These are phyloP conservation scores for Propithecus deckenii DNA, from an alignment of 2,797 vertebrate genomes.

Conservation along the genomic window DNA sequence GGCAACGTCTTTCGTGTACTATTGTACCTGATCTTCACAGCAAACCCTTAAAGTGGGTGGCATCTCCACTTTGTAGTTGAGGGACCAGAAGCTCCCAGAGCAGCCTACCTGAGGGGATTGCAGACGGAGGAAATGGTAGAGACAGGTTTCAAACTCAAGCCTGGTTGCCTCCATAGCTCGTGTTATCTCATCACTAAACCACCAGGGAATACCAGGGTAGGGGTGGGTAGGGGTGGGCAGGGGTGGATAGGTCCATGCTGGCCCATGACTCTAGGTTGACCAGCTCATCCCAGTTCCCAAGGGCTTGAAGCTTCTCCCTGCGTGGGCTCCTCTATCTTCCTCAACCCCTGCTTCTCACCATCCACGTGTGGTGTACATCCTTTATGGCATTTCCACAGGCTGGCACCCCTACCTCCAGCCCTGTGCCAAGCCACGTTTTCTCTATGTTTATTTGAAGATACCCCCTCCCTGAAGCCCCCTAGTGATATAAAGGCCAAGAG, in stretches of 20 bases:
- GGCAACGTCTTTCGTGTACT: neutral
- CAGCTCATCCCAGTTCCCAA: neutral
- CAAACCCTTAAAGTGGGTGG: neutral
- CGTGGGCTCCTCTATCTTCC: accelerated
- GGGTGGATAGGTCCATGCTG: neutral
- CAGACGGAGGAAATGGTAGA: neutral
- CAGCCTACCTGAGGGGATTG: neutral
- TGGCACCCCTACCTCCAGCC: too few species aligned
- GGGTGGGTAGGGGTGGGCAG: too few species aligned
- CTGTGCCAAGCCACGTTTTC: neutral
- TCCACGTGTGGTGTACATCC: neutral
- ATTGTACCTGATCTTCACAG: neutral
- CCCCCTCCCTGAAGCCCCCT: neutral
- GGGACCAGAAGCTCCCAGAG: neutral
- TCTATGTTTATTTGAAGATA: neutral
- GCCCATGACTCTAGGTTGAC: neutral
- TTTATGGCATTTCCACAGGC: neutral
- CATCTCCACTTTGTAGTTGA: neutral
- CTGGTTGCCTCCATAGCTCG: neutral
- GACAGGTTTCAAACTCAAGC: neutral
- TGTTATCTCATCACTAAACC: neutral
- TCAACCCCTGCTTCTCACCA: neutral
- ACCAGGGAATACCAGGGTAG: neutral
- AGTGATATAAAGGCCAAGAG: neutral
- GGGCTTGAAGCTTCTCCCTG: neutral